Evolutionary conservation across 2,113 vertebrate species (phyloP).

Genomic region (Sebastes fasciatus): DNA sequence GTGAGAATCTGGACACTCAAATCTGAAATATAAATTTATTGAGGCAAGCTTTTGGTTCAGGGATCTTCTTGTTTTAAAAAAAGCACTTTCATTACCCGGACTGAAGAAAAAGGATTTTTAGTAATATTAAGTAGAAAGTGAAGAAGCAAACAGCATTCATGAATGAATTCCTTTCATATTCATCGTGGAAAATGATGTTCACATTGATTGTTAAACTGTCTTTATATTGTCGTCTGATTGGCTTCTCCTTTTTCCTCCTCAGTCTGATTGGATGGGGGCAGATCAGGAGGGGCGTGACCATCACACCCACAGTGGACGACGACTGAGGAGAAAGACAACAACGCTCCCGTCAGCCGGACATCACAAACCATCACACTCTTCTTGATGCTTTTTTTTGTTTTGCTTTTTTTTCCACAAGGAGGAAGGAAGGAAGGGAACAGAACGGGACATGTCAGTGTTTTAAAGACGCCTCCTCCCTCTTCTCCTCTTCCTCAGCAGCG

Average conservation of each 20-base stretch:
- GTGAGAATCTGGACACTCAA: too few species aligned
- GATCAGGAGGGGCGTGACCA: slow-evolving; percentile 99
- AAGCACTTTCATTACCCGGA: too few species aligned
- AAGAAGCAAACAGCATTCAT: neutral
- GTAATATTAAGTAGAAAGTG: neutral
- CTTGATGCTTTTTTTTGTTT: neutral
- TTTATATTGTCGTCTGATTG: neutral
- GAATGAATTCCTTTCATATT: neutral
- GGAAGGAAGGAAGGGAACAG: slow-evolving; percentile 1
- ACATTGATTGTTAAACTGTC: too few species aligned
- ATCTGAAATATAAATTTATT: too few species aligned
- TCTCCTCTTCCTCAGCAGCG: slow-evolving; percentile 27
- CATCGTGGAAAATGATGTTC: too few species aligned
- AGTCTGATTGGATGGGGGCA: slow-evolving; percentile 99
- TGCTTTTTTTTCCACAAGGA: neutral
- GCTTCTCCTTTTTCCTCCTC: slow-evolving; percentile 33
- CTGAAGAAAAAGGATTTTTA: neutral
- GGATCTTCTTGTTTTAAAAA: too few species aligned
- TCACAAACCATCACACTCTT: slow-evolving; percentile 28
- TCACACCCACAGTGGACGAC: slow-evolving; percentile 97
- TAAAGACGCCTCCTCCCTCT: slow-evolving; percentile 31
- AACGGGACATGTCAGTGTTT: slow-evolving; percentile 30
- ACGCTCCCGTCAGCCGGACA: neutral
- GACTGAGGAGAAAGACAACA: slow-evolving; percentile 84
- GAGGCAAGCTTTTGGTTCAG: too few species aligned